A percentile compares a stretch with the other conserved stretches of the same genome.
phyloP scores from a whole-genome alignment of 1,140 invertebrate species.

The Pinna nobilis region DNA sequence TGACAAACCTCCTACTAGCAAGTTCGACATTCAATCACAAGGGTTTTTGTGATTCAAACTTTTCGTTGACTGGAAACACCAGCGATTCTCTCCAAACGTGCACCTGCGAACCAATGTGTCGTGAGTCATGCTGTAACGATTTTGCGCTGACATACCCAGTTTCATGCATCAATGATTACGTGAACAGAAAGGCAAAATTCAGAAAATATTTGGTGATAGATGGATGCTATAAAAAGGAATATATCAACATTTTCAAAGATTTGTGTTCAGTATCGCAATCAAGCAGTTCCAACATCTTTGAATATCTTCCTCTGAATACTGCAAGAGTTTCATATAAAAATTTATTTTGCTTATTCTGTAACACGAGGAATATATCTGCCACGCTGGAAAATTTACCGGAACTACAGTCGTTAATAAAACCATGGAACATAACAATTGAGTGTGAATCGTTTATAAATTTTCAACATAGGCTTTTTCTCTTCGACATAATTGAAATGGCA shows the following conservation, averaged over 20 bases:
- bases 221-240: not conserved
- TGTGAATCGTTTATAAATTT: constrained; percentile 2
- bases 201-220: not conserved
- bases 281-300: not conserved
- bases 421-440: not conserved
- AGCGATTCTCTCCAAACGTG: not conserved
- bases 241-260: not conserved
- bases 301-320: constrained; percentile 2
- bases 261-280: too few species aligned
- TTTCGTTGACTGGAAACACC: not conserved
- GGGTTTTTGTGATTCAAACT: not conserved
- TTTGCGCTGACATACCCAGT: not conserved
- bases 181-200: not conserved
- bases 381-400: not conserved
- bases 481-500: not conserved
- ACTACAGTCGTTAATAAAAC: too few species aligned
- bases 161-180: not conserved
- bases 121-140: not conserved
- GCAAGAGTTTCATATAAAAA: not conserved
- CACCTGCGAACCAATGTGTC: not conserved
- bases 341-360: constrained; percentile 6
- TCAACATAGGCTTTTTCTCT: not conserved
- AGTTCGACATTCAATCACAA: not conserved
- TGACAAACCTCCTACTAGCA: not conserved
- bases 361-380: not conserved